phyloP scores from a whole-genome alignment of 1,140 invertebrate genomes.

The Platorchestia sp. region DNA sequence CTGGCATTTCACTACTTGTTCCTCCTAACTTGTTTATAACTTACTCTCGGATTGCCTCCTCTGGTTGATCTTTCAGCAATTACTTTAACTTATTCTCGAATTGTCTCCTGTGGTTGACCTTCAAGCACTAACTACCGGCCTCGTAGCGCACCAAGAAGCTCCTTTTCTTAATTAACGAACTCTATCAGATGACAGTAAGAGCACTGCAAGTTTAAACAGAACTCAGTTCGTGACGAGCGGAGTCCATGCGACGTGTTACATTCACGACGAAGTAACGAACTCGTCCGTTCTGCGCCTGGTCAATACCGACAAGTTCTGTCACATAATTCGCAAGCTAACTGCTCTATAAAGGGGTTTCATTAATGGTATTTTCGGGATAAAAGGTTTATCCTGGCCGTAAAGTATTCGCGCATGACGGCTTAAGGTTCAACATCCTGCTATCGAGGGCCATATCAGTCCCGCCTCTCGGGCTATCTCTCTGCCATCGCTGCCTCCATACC shows the following conservation, averaged over 20 bases:
- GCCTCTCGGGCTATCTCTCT: background rate
- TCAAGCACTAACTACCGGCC: background rate
- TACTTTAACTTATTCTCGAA: background rate
- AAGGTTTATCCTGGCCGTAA: slow-evolving; percentile 11
- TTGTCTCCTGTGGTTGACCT: background rate
- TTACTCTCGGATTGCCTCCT: background rate
- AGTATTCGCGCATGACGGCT: slow-evolving; percentile 18
- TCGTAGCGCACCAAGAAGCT: background rate
- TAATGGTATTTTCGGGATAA: slow-evolving; percentile 25
- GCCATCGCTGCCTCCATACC: slow-evolving; percentile 23
- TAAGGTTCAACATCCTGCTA: slow-evolving; percentile 35
- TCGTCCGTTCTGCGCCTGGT: background rate
- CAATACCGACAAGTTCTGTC: slow-evolving; percentile 36
- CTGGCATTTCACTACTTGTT: too few relatives aligned
- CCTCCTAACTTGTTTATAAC: too few relatives aligned
- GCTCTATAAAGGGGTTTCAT: slow-evolving; percentile 35
- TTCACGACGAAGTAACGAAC: background rate
- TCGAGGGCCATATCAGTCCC: slow-evolving; percentile 1
- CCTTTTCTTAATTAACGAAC: background rate
- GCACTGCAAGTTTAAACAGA: background rate
- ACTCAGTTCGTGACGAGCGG: background rate
- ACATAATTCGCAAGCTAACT: slow-evolving; percentile 17
- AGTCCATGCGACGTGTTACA: background rate
- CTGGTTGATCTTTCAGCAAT: background rate
- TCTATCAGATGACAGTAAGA: background rate